phyloP scores from a whole-genome alignment of 2,888 invertebrate genomes.

The Endomychus coccineus region DNA sequence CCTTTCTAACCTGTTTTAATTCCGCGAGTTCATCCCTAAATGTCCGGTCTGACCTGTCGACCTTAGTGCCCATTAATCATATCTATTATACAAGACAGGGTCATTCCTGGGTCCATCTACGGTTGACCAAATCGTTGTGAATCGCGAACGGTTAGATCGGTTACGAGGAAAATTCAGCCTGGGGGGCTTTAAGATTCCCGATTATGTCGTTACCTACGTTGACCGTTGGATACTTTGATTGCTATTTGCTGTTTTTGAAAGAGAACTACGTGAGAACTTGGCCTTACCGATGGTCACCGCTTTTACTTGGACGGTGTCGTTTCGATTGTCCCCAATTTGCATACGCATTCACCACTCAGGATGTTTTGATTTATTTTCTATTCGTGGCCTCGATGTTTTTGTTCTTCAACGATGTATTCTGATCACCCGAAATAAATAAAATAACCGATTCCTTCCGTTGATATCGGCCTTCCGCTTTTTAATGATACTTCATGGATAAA shows the following conservation, averaged over 20 bases:
- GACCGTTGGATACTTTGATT: constrained; percentile 40
- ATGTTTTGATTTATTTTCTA: constrained; percentile 42
- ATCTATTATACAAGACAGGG: constrained; percentile 42
- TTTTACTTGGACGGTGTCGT: constrained; percentile 30
- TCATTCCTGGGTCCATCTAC: constrained; percentile 29
- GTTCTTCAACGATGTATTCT: constrained; percentile 15
- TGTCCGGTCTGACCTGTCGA: constrained; percentile 43
- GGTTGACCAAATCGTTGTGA: constrained; percentile 27
- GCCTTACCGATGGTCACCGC: constrained; percentile 31
- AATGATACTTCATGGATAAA: too few species aligned
- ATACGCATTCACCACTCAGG: constrained; percentile 41
- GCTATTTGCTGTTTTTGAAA: constrained; percentile 35
- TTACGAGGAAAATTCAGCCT: too few species aligned
- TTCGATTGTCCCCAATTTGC: constrained; percentile 39
- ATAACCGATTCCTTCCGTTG: too few species aligned
- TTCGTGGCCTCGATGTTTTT: constrained; percentile 17
- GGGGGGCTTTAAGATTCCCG: constrained; percentile 33
- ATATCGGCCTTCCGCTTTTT: too few species aligned
- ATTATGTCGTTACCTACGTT: constrained; percentile 46
- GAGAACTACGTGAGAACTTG: constrained; percentile 40
- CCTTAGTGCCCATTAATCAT: constrained; percentile 46
- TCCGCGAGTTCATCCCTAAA: constrained; percentile 41
- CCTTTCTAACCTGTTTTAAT: constrained; percentile 37
- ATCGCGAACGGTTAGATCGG: too few species aligned
- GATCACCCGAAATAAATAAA: too few species aligned